Evolutionary conservation across 2,888 invertebrate genomes (phyloP).

Genomic region (Microdon myrmicae): DNA sequence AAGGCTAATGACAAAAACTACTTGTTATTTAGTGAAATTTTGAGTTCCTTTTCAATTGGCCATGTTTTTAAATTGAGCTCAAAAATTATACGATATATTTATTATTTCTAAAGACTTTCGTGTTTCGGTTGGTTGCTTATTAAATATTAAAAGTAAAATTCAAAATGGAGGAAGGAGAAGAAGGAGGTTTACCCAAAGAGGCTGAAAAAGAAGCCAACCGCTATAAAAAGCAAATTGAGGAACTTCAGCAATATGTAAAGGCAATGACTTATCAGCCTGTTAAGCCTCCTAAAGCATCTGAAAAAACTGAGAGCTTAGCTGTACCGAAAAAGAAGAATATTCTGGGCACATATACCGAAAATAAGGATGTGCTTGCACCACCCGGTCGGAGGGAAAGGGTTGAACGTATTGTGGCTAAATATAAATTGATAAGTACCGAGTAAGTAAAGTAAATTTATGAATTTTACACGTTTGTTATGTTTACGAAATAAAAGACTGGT

Average conservation of each 20-base stretch:
- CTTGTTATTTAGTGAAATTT: too few relatives aligned
- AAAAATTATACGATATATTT: too few relatives aligned
- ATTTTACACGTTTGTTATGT: not conserved
- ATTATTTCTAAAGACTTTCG: too few relatives aligned
- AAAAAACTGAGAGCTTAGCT: conserved; percentile 17
- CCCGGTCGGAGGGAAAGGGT: conserved; percentile 18
- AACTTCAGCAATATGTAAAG: conserved; percentile 29
- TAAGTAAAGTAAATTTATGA: conserved; percentile 4
- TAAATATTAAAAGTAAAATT: too few relatives aligned
- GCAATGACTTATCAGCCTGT: conserved; percentile 33
- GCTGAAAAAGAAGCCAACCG: not conserved
- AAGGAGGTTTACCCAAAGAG: too few relatives aligned
- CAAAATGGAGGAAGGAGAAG: too few relatives aligned
- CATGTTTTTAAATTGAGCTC: too few relatives aligned
- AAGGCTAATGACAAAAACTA: too few relatives aligned
- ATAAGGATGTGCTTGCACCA: conserved; percentile 22
- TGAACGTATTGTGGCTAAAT: conserved; percentile 8
- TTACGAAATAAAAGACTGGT: too few relatives aligned
- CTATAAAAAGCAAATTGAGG: conserved; percentile 3
- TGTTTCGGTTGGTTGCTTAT: too few relatives aligned
- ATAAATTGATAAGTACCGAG: conserved; percentile 18
- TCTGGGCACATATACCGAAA: conserved; percentile 10
- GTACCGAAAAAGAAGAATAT: conserved; percentile 13
- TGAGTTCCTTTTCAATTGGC: too few relatives aligned
- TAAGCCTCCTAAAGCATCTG: conserved; percentile 6